Evolutionary conservation across 2,888 invertebrate genomes (phyloP).

Genomic region (Rapana venosa): DNA sequence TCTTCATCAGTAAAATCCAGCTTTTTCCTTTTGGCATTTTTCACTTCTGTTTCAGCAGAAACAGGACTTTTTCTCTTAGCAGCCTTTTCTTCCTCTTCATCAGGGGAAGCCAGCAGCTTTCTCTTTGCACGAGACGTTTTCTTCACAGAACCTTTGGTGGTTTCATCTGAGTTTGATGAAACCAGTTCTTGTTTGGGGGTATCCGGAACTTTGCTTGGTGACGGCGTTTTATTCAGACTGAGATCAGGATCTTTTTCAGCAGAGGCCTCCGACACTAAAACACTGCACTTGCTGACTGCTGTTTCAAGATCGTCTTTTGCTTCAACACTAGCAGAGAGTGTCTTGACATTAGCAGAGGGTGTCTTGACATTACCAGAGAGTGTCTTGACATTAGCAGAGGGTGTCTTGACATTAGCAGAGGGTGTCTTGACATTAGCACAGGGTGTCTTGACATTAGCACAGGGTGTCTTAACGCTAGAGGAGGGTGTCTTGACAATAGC

Average conservation of each 20-base stretch:
- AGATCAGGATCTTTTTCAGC: not conserved
- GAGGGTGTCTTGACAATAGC: not conserved
- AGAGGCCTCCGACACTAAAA: not conserved
- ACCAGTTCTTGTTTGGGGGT: not conserved
- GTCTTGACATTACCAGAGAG: no score
- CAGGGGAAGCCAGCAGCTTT: not conserved
- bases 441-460: not conserved
- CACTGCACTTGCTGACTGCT: not conserved
- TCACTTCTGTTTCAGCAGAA: no score
- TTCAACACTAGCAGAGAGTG: not conserved
- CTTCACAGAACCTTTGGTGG: not conserved
- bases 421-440: no score
- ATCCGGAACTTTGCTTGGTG: not conserved
- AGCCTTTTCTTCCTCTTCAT: not conserved
- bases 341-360: no score
- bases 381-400: no score
- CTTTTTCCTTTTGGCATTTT: not conserved
- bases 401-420: no score
- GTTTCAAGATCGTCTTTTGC: not conserved
- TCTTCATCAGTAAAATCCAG: not conserved
- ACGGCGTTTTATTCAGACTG: not conserved
- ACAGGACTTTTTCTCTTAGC: no score
- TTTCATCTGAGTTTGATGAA: not conserved
- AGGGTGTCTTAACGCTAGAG: not conserved
- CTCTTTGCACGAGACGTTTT: conserved; percentile 16